phyloP scores from a whole-genome alignment of 35 echinoderm and acorn worm species.

The Eucidaris tribuloides region DNA sequence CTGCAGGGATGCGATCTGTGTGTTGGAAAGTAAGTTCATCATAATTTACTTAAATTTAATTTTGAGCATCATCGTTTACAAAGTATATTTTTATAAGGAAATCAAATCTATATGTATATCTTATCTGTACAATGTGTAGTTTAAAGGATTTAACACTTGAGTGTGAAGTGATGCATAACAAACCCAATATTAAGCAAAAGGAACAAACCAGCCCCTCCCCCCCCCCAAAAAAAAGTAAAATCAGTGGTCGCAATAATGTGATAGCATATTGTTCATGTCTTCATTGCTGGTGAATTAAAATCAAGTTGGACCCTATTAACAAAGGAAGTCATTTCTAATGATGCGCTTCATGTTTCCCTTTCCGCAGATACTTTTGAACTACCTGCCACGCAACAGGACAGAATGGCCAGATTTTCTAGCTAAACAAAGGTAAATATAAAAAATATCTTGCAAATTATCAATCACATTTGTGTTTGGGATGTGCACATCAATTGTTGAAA shows the following conservation, averaged over 20 bases:
- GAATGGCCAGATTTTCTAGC: slow-evolving; percentile 50
- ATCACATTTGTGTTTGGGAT: background rate
- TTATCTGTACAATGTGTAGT: background rate
- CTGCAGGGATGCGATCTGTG: slow-evolving; percentile 32
- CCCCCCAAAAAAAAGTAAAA: background rate
- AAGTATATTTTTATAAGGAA: background rate
- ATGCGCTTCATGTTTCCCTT: background rate
- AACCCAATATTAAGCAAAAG: background rate
- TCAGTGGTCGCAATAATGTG: background rate
- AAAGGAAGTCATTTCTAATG: background rate
- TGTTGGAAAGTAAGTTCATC: slow-evolving; percentile 83
- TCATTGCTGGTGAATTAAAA: background rate
- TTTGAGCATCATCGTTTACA: background rate
- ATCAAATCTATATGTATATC: background rate
- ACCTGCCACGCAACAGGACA: slow-evolving; percentile 50
- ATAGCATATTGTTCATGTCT: background rate
- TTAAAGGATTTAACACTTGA: background rate
- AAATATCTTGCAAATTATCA: too few relatives aligned
- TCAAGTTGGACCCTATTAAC: background rate
- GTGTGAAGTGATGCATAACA: background rate
- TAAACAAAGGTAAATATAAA: slow-evolving; percentile 68
- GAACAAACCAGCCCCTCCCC: background rate
- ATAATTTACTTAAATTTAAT: too few relatives aligned
- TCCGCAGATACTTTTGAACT: slow-evolving; percentile 71
- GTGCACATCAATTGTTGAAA: background rate